Evolutionary conservation across 2,113 vertebrate genomes (phyloP).

Genomic region (Rousettus leschenaultii): DNA sequence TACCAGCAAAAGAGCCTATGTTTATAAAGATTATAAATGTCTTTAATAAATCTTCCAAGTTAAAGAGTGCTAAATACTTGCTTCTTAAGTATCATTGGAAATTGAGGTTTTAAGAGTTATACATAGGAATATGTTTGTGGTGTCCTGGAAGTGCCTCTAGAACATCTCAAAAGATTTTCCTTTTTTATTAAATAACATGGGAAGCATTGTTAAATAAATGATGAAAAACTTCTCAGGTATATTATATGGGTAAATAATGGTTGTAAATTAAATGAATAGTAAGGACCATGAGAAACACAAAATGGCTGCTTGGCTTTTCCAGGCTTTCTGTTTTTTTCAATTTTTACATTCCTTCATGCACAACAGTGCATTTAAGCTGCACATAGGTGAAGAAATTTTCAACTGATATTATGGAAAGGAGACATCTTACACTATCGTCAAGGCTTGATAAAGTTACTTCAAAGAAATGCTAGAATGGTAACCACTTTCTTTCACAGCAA

Average conservation of each 20-base stretch:
- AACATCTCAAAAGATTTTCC: background rate
- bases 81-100: background rate
- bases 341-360: background rate
- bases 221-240: background rate
- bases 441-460: background rate
- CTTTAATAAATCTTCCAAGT: background rate
- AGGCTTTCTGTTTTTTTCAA: background rate
- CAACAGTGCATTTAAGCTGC: background rate
- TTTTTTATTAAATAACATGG: background rate
- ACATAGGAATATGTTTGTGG: too few relatives aligned
- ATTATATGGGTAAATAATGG: background rate
- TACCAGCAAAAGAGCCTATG: background rate
- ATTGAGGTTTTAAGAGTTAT: background rate
- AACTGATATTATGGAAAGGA: background rate
- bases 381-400: background rate
- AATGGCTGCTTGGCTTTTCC: background rate
- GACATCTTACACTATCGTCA: background rate
- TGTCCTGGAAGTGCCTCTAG: background rate
- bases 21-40: background rate
- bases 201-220: background rate
- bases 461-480: background rate
- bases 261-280: background rate
- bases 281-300: background rate
- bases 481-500: background rate
- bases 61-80: background rate